Evolutionary conservation across 2,888 invertebrate genomes (phyloP).

Genomic region (Nemapogon koenigi): DNA sequence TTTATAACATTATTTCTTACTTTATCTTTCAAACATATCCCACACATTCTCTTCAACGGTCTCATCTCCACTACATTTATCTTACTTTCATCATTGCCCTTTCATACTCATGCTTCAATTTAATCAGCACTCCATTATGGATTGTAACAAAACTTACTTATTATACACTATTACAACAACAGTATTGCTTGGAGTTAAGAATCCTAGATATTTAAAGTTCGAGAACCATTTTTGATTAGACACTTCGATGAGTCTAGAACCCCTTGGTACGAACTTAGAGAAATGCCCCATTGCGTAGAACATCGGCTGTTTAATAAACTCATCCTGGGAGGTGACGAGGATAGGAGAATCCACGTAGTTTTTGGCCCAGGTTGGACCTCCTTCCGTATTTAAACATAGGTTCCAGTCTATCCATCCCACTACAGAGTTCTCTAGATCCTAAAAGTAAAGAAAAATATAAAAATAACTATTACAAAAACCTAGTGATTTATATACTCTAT

Average conservation of each 20-base stretch:
- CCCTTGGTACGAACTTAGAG: slow-evolving; percentile 72
- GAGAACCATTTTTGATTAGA: slow-evolving; percentile 10
- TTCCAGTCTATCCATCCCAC: slow-evolving; percentile 95
- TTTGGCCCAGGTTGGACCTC: slow-evolving; percentile 81
- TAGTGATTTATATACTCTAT: no score
- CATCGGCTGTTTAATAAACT: slow-evolving; percentile 90
- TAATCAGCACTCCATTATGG: no score
- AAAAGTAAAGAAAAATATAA: no score
- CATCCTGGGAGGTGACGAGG: slow-evolving; percentile 62
- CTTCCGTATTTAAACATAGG: slow-evolving; percentile 72
- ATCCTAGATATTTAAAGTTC: slow-evolving; percentile 19
- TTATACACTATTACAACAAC: slow-evolving; percentile 40
- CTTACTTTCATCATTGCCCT: no score
- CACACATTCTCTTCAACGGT: no score
- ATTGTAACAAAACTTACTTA: slow-evolving; percentile 28
- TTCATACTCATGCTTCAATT: no score
- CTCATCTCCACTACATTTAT: no score
- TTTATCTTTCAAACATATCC: no score
- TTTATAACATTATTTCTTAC: no score
- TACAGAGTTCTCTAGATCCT: slow-evolving; percentile 78
- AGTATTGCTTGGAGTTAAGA: slow-evolving; percentile 33
- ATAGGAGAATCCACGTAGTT: slow-evolving; percentile 82
- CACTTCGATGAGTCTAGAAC: slow-evolving; percentile 45
- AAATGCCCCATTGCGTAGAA: slow-evolving; percentile 87
- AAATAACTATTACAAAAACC: not conserved